Evolutionary conservation across 2,888 invertebrate species (phyloP).

Genomic region (Drosophila demipolita): DNA sequence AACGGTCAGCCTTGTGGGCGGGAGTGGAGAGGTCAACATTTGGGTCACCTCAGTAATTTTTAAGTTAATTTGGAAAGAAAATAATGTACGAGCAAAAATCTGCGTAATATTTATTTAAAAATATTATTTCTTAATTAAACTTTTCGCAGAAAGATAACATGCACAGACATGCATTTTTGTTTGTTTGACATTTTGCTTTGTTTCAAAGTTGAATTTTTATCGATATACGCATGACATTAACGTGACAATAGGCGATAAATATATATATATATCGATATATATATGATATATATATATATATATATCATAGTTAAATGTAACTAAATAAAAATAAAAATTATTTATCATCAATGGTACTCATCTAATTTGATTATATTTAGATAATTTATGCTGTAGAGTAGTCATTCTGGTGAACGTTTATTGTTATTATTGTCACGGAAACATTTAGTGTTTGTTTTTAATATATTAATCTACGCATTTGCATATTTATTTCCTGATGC

Average conservation of each 20-base stretch:
- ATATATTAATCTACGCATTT: not conserved
- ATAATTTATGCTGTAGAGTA: not conserved
- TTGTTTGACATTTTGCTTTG: not conserved
- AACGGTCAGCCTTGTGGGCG: not conserved
- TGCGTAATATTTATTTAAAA: not conserved
- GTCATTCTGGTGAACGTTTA: not conserved
- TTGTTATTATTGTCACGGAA: not conserved
- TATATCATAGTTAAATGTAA: not conserved
- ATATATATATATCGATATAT: too few relatives aligned
- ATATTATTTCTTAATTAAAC: not conserved
- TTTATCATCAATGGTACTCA: not conserved
- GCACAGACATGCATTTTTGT: not conserved
- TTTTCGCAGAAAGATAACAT: not conserved
- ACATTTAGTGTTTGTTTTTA: not conserved
- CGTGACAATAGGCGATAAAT: too few relatives aligned
- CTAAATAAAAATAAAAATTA: not conserved
- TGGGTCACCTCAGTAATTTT: not conserved
- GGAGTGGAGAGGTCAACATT: not conserved
- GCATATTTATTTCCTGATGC: conserved; percentile 41
- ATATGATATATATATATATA: too few relatives aligned
- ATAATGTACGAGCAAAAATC: not conserved
- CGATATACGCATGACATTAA: not conserved
- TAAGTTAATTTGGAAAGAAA: not conserved
- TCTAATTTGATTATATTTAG: not conserved
- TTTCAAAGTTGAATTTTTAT: not conserved